Conservation (phyloP, 2,888 invertebrate genomes). For the Odontocerum albicorne region DNA sequence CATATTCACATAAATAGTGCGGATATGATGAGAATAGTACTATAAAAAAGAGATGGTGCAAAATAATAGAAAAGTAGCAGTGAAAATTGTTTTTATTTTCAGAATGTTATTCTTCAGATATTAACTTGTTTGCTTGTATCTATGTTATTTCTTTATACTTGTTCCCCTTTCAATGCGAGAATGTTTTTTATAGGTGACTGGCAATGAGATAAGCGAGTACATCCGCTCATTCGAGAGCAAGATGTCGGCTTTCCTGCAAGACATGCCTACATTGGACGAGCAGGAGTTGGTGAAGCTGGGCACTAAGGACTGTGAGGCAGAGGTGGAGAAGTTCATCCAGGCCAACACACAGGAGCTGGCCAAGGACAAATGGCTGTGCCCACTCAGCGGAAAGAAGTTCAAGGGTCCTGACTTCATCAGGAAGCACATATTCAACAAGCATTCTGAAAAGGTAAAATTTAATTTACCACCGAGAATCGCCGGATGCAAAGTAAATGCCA, state of each 20-base stretch:
- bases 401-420: constrained; percentile 98
- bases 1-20: no score
- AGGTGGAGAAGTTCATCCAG: constrained; percentile 93
- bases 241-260: constrained; percentile 85
- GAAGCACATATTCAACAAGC: constrained; percentile 98
- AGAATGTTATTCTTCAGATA: no score
- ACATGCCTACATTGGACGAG: constrained; percentile 68
- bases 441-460: constrained; percentile 84
- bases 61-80: no score
- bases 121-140: no score
- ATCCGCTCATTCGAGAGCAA: constrained; percentile 85
- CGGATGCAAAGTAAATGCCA: no score
- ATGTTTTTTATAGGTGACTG: constrained; percentile 59
- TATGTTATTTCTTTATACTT: no score
- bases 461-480: background rate
- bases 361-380: constrained; percentile 99
- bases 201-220: constrained; percentile 74
- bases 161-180: no score
- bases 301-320: constrained; percentile 70
- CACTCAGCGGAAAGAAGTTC: constrained; percentile 97
- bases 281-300: constrained; percentile 84
- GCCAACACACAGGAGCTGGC: constrained; percentile 96
- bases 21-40: no score
- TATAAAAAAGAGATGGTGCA: no score
- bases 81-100: no score